phyloP scores from a whole-genome alignment of 2,113 vertebrate species.

The Coryphaenoides rupestris region DNA sequence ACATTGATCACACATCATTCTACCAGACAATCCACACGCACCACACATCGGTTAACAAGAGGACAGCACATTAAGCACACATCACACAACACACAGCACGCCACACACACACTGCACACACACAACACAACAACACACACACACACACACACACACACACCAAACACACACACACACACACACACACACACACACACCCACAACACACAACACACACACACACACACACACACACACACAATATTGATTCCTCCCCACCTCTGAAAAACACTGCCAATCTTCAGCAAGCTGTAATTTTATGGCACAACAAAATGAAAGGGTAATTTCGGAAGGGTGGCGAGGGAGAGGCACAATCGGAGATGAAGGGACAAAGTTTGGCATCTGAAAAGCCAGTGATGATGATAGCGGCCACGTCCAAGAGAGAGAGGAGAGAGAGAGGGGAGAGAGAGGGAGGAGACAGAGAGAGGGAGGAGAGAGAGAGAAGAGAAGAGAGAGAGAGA shows the following conservation, averaged over 20 bases:
- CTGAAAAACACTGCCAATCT: constrained; percentile 95
- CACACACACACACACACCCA: constrained; percentile 9
- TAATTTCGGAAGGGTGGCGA: constrained; percentile 91
- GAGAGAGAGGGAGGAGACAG: background rate
- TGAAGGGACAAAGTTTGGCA: constrained; percentile 78
- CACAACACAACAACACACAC: constrained; percentile 13
- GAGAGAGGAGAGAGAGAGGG: constrained; percentile 32
- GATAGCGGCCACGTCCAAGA: constrained; percentile 70
- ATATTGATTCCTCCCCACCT: constrained; percentile 93
- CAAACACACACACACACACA: constrained; percentile 12
- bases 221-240: constrained; percentile 75
- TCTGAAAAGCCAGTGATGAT: constrained; percentile 86
- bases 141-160: background rate
- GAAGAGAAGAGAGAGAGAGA: too few relatives aligned
- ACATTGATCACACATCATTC: too few relatives aligned
- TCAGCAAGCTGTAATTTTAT: constrained; percentile 96
- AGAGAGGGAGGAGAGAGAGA: background rate
- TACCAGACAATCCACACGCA: constrained; percentile 12
- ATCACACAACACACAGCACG: constrained; percentile 29
- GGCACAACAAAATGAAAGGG: constrained; percentile 99
- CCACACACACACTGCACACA: background rate
- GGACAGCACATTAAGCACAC: constrained; percentile 58
- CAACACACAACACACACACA: constrained; percentile 66
- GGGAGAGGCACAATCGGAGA: constrained; percentile 93
- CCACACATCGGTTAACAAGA: constrained; percentile 45